Evolutionary conservation across 2,113 vertebrate species (phyloP), one percentile per base, ranked within the genome.

Genomic region (Capreolus pygargus): DNA sequence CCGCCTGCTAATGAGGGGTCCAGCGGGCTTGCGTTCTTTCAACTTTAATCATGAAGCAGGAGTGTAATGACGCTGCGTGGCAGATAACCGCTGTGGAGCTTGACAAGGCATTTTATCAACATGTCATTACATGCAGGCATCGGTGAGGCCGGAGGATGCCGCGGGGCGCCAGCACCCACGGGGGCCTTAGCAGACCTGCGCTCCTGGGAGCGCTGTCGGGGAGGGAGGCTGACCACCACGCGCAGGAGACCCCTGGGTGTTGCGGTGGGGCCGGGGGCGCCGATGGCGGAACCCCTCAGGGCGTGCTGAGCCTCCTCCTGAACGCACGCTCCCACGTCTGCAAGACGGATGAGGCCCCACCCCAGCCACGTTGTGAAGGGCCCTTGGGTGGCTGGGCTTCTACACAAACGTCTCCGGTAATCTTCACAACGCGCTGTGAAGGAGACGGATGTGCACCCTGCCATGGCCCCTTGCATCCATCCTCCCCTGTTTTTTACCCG

Each of bases 11-110:
- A 95, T 0, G 47, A 64, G 88, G 91, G 54, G 85, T 81, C 50
- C 13, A 94, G 84, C 0, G 6, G 96, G 90, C 95, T 97, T 33
- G 45, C 97, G 76, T 92, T 95, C 98, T 96, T 97, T 98, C 98
- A 64, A 58, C 97, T 96, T 97, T 89, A 93, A 97, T 98, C 96
- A 98, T 25, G 74, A 98, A 98, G 95, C 97, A 93, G 67, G 70
- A 45, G 5, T 94, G 58, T 95, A 95, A 92, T 54, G 60, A 97
- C 90, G 88, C 95, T 87, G 30, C 89, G 52, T 85, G 96, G 87
- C 74, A 43, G 55, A 90, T 76, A 98, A 96, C 61, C 50, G 61
- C 91, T 86, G 87, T 83, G 96, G 98, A 94, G 70, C 64, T 98
- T 96, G 89, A 85, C 82, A 93, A 98, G 86, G 79, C 94, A 95